Percentiles rank a stretch among this genome's conserved stretches.
Evolutionary conservation across 2,113 vertebrate genomes (phyloP).

Genomic region (Gila orcuttii): DNA sequence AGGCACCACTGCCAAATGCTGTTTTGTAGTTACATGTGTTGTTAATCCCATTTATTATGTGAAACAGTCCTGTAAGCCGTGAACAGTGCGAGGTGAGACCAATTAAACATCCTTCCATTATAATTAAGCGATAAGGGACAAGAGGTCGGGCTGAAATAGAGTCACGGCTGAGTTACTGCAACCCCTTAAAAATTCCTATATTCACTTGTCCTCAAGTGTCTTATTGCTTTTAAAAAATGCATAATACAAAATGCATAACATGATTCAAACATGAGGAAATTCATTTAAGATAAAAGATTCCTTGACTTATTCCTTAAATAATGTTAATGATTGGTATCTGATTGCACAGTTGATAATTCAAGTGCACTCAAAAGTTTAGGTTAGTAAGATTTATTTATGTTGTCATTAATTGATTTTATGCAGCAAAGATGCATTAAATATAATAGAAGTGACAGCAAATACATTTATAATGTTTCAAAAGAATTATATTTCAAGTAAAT

Average conservation of each 20-base stretch:
- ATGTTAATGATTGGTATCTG: not conserved
- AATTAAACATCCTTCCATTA: not conserved
- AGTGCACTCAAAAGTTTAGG: not conserved
- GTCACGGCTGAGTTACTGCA: not conserved
- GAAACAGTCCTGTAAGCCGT: not conserved
- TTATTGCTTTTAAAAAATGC: no score
- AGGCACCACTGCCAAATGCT: not conserved
- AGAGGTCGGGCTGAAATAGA: not conserved
- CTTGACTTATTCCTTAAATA: not conserved
- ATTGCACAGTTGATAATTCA: not conserved
- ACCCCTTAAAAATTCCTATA: not conserved
- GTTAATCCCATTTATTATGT: not conserved
- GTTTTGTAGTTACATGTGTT: constrained; percentile 2
- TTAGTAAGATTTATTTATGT: not conserved
- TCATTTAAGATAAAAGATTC: not conserved
- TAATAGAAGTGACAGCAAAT: not conserved
- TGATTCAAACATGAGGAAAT: no score
- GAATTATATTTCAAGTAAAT: not conserved
- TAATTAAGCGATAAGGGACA: not conserved
- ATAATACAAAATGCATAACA: no score
- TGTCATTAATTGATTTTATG: not conserved
- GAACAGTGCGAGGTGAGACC: not conserved
- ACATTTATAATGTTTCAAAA: not conserved
- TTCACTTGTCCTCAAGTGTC: no score
- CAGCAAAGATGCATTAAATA: not conserved